Conservation (phyloP, 2,888 invertebrate genomes). For the Diplolepis rosae region DNA sequence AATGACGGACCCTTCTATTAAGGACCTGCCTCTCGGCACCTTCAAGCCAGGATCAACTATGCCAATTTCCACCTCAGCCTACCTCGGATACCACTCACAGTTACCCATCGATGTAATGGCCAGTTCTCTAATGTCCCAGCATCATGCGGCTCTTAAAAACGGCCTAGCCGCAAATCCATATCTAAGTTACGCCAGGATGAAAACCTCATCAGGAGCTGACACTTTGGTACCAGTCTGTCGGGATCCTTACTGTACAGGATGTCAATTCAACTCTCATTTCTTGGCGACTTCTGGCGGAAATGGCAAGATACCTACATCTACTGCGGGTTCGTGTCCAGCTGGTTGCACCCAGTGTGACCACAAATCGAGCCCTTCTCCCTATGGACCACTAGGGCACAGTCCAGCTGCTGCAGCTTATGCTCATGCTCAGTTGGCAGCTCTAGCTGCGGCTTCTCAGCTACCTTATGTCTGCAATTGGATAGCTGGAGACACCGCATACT, state of each 20-base stretch:
- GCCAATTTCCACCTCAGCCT: slow-evolving; percentile 72
- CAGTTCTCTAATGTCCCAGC: slow-evolving; percentile 84
- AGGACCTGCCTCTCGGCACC: slow-evolving; percentile 79
- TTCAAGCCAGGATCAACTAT: slow-evolving; percentile 77
- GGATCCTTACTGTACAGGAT: slow-evolving; percentile 94
- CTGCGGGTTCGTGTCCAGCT: slow-evolving; percentile 83
- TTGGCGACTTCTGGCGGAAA: slow-evolving; percentile 74
- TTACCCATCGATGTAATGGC: slow-evolving; percentile 86
- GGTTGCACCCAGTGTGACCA: slow-evolving; percentile 94
- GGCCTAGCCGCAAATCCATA: slow-evolving; percentile 84
- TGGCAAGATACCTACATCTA: slow-evolving; percentile 89
- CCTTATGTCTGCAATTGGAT: slow-evolving; percentile 96
- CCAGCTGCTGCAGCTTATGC: slow-evolving; percentile 84
- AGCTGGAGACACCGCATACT: slow-evolving; percentile 87
- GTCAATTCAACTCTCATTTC: slow-evolving; percentile 88
- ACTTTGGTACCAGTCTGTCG: slow-evolving; percentile 85
- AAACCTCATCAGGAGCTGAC: slow-evolving; percentile 82
- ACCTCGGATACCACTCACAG: slow-evolving; percentile 80
- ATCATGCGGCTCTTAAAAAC: slow-evolving; percentile 83
- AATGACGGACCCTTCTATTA: slow-evolving; percentile 81
- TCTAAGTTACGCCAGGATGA: slow-evolving; percentile 89
- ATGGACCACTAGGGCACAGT: slow-evolving; percentile 74
- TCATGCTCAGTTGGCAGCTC: slow-evolving; percentile 86
- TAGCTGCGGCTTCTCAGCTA: slow-evolving; percentile 87
- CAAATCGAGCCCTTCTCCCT: slow-evolving; percentile 73